These are phyloP conservation scores for Aleiodes sp. DNA, from an alignment of 1,140 invertebrate species.

Conservation along the genomic window DNA sequence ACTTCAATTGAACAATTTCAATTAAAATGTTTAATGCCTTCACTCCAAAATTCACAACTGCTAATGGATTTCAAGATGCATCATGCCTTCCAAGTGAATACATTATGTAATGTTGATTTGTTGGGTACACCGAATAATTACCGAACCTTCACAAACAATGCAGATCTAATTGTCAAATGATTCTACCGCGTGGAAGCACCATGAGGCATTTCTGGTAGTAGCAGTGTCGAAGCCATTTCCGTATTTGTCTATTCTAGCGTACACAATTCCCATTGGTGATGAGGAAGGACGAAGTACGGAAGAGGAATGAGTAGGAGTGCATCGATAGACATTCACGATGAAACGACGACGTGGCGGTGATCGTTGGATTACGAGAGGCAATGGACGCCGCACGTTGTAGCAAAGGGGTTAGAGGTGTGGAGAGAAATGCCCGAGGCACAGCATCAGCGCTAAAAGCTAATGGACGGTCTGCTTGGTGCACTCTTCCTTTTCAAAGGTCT, in stretches of 20 bases:
- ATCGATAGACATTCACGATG: slow-evolving; percentile 24
- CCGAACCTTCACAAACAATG: slow-evolving; percentile 20
- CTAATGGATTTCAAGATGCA: neutral
- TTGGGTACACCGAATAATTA: slow-evolving; percentile 24
- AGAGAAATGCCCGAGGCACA: slow-evolving; percentile 17
- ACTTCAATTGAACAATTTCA: no score
- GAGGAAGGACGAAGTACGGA: no score
- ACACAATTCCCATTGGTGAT: neutral
- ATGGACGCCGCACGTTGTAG: neutral
- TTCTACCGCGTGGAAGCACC: slow-evolving; percentile 5
- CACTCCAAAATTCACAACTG: no score
- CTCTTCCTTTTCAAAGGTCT: slow-evolving; percentile 15
- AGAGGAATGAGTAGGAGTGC: neutral
- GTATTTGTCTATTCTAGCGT: neutral
- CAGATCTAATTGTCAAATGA: slow-evolving; percentile 33
- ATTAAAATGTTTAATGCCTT: no score
- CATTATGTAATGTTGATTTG: neutral
- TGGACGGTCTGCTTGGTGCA: slow-evolving; percentile 22
- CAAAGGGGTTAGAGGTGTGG: slow-evolving; percentile 10
- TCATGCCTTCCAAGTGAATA: neutral
- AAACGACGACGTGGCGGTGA: slow-evolving; percentile 16
- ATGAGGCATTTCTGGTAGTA: neutral
- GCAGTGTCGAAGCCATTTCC: slow-evolving; percentile 4
- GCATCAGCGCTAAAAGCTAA: slow-evolving; percentile 34
- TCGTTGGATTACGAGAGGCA: slow-evolving; percentile 18